Evolutionary conservation across 2,113 vertebrate species (phyloP), one percentile per base, ranked within the genome.

Genomic region (Amblyopsis rosae): DNA sequence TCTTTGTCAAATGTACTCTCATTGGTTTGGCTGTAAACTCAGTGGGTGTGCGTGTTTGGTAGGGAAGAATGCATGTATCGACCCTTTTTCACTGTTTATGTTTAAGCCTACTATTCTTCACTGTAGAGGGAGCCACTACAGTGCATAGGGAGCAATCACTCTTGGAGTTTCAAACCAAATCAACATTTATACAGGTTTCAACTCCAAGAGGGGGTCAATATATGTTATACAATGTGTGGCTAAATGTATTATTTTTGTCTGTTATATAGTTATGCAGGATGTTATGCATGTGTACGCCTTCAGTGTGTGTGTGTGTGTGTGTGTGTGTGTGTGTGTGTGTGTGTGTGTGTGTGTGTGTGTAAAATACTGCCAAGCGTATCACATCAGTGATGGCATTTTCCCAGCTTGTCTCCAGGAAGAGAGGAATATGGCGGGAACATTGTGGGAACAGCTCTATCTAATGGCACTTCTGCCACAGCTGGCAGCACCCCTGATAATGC

Each of bases 381-480:
- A 46, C 49, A 62, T 70, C 1, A 49, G 63, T 54, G 19, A 33
- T 63, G 19, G 26, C 9, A 26, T 33, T 69, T 79, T 70, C 51
- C 12, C 3, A 61, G 16, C 72, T 75, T 50, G 66, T 68, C 53
- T 15, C 7, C 12, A 59, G 32, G 8, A 26, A 70, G 53, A 69
- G 26, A 41, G 76, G 62, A 70, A 26, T 26, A 26, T 26, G 26
- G 68, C 45, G 55, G 75, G 70, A 59, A 72, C 76, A 69, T 53
- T 57, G 56, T 33, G n/a, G 26, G 53, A 15, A 56, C 35, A 67
- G 58, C 12, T 33, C 67, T 81, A 56, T 73, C 12, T 79, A 70
- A 62, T 53, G 55, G 17, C 59, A 26, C 60, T 55, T 35, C 58
- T 68, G 45, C 53, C 46, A 33, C 32, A 8, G 13, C n/a, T 65